Evolutionary conservation across 2,797 vertebrate species (phyloP).

Genomic region (Anniella stebbinsi): DNA sequence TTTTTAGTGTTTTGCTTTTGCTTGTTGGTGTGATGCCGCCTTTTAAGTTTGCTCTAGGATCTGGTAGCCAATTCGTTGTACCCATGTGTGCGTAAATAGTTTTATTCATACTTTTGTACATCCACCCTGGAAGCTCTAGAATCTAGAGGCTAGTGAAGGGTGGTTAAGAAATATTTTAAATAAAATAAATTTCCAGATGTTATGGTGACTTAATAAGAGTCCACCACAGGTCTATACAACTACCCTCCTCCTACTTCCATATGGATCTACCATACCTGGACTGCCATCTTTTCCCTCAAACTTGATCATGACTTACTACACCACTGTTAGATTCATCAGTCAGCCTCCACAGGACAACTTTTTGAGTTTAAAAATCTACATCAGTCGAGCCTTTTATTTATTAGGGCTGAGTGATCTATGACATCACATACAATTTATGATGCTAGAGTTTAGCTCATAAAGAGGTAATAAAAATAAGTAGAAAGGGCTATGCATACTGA

Average conservation of each 20-base stretch:
- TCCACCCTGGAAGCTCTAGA: no score
- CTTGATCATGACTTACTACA: not conserved
- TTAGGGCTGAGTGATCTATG: not conserved
- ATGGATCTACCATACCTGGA: not conserved
- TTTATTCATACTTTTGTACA: not conserved
- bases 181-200: not conserved
- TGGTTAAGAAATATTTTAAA: not conserved
- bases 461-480: not conserved
- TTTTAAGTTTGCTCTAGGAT: not conserved
- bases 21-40: no score
- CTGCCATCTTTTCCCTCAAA: not conserved
- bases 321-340: not conserved
- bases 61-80: not conserved
- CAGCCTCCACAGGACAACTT: not conserved
- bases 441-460: not conserved
- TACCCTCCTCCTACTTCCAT: not conserved
- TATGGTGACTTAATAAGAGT: no score
- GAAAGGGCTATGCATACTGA: not conserved
- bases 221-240: not conserved
- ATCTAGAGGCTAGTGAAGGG: not conserved
- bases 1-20: not conserved
- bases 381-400: not conserved
- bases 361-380: not conserved
- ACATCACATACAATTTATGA: slow-evolving; percentile 19
- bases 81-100: not conserved